Evolutionary conservation across 64 coral and sea anemone genomes (phyloP).

Genomic region (Montipora capricornis): DNA sequence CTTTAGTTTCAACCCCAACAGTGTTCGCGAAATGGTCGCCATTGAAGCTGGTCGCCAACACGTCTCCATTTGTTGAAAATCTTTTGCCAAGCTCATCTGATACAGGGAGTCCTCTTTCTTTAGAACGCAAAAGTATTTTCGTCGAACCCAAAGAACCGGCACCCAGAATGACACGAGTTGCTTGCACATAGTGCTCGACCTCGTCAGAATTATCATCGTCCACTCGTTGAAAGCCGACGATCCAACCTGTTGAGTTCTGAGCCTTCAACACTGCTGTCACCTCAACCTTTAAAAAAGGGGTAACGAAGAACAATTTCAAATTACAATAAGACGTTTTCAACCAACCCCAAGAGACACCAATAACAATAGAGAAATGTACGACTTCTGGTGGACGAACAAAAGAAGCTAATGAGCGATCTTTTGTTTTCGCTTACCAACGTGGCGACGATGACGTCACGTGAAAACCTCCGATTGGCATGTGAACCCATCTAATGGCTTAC

Average conservation of each 20-base stretch:
- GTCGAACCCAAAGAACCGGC: conserved; percentile 54
- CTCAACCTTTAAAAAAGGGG: background rate
- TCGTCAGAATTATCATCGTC: background rate
- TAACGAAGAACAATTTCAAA: background rate
- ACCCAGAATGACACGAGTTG: conserved; percentile 40
- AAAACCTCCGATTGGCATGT: too few species aligned
- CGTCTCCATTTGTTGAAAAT: conserved; percentile 67
- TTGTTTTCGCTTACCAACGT: too few species aligned
- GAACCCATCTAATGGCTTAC: too few species aligned
- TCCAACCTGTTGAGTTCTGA: conserved; percentile 4
- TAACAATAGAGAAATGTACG: too few species aligned
- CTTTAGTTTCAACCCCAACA: conserved; percentile 18
- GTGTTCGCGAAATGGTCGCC: conserved; percentile 24
- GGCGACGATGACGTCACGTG: too few species aligned
- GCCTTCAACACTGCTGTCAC: conserved; percentile 5
- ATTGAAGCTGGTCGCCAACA: conserved; percentile 28
- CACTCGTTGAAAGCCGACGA: conserved; percentile 31
- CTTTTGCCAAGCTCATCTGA: conserved; percentile 2
- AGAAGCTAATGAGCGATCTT: background rate
- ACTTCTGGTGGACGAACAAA: background rate
- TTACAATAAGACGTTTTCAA: background rate
- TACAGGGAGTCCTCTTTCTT: conserved; percentile 33
- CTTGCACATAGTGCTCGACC: background rate
- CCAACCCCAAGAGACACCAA: too few species aligned
- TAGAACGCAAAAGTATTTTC: conserved; percentile 55